A percentile compares a stretch with the other conserved stretches of the same genome.
These are phyloP conservation scores for Timandra comae DNA, from an alignment of 2,888 invertebrate genomes.

Conservation along the genomic window DNA sequence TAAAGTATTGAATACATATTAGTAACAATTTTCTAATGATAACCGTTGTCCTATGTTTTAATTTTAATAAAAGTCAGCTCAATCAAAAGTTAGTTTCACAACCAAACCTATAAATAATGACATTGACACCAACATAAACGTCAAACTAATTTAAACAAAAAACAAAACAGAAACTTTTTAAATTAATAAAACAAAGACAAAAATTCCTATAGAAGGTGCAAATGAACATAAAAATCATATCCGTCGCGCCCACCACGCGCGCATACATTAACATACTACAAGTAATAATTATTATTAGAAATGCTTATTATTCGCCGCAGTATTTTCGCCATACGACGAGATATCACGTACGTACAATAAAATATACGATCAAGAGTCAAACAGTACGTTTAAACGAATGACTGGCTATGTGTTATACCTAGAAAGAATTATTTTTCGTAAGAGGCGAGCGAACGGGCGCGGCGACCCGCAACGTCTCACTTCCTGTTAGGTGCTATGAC, in stretches of 20 bases:
- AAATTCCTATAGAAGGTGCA: not conserved
- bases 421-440: conserved; percentile 69
- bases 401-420: conserved; percentile 58
- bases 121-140: too few species aligned
- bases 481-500: conserved; percentile 76
- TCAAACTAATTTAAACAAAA: too few species aligned
- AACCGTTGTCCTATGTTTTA: too few species aligned
- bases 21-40: too few species aligned
- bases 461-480: conserved; percentile 66
- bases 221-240: conserved; percentile 1
- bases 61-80: too few species aligned
- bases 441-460: conserved; percentile 55
- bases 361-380: conserved; percentile 13
- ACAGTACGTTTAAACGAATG: conserved; percentile 42
- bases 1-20: too few species aligned
- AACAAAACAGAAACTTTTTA: too few species aligned
- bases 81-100: too few species aligned
- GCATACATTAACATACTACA: conserved; percentile 1
- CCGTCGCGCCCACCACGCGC: not conserved
- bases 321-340: conserved; percentile 18
- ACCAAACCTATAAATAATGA: too few species aligned
- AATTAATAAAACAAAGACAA: too few species aligned
- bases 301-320: conserved; percentile 19
- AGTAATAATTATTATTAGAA: conserved; percentile 3
- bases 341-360: conserved; percentile 23